Conservation (phyloP, 2,113 vertebrate species). For the Furnarius figulus region DNA sequence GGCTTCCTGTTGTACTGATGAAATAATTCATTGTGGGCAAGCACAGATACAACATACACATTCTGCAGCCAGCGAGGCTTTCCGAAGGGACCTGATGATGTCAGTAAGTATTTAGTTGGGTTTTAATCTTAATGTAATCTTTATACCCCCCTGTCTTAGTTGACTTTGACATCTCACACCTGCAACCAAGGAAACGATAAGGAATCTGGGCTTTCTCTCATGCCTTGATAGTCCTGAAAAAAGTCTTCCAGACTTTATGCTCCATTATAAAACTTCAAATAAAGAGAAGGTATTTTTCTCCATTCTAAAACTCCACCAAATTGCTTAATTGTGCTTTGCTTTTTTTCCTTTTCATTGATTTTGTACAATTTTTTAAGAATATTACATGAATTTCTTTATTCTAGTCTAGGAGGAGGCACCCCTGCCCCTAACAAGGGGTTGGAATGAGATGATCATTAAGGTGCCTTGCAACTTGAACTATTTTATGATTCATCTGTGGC, state of each 20-base stretch:
- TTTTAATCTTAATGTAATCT: not conserved
- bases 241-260: not conserved
- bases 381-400: not conserved
- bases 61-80: not conserved
- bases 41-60: not conserved
- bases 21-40: not conserved
- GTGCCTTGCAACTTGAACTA: not conserved
- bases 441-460: not conserved
- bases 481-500: not conserved
- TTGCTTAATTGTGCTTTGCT: not conserved
- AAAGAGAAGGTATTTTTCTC: not conserved
- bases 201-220: not conserved
- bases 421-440: not conserved
- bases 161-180: not conserved
- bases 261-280: not conserved
- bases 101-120: not conserved
- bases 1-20: not conserved
- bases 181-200: not conserved
- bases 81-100: not conserved
- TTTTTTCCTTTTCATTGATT: not conserved
- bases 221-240: not conserved
- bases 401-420: not conserved
- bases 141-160: not conserved
- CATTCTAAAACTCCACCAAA: not conserved
- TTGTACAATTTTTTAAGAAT: not conserved